Conservation (phyloP, 2,888 invertebrate genomes). For the Drosophila niveifrons region DNA sequence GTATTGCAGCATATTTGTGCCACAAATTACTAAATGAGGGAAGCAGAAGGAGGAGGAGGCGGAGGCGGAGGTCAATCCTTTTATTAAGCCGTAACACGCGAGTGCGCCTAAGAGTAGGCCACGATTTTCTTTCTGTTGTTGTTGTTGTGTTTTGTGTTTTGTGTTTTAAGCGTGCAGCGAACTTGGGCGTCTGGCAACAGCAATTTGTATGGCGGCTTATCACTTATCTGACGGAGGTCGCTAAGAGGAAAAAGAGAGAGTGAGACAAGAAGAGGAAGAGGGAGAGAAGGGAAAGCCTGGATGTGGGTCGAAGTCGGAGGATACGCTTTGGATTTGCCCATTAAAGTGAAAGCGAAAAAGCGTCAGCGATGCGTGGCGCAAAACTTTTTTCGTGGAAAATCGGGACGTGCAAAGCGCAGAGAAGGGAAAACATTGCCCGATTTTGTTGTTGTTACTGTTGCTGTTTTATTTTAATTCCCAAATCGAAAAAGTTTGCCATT, state of each 20-base stretch:
- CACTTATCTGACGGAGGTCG: constrained; percentile 67
- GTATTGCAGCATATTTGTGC: constrained; percentile 1
- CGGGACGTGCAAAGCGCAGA: neutral
- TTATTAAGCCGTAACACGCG: constrained; percentile 42
- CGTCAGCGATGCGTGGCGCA: constrained; percentile 64
- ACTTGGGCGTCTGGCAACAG: constrained; percentile 36
- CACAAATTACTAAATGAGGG: neutral
- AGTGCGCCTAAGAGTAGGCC: constrained; percentile 40
- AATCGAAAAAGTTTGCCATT: constrained; percentile 77
- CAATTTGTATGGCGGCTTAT: constrained; percentile 73
- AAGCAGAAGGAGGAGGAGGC: too few relatives aligned
- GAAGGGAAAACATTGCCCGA: neutral
- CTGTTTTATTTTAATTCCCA: constrained; percentile 77
- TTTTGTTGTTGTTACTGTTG: constrained; percentile 34
- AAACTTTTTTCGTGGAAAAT: constrained; percentile 25
- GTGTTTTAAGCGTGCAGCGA: constrained; percentile 25
- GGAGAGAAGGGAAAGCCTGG: neutral
- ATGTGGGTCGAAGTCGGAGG: constrained; percentile 26
- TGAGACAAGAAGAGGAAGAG: neutral
- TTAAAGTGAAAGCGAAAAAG: constrained; percentile 63
- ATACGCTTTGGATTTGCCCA: constrained; percentile 58
- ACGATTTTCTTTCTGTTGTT: constrained; percentile 17
- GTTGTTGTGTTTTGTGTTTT: neutral
- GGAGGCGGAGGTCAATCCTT: constrained; percentile 43
- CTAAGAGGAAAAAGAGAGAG: neutral